Conservation (phyloP, 2,113 vertebrate species). For the Chlorodrepanis virens region DNA sequence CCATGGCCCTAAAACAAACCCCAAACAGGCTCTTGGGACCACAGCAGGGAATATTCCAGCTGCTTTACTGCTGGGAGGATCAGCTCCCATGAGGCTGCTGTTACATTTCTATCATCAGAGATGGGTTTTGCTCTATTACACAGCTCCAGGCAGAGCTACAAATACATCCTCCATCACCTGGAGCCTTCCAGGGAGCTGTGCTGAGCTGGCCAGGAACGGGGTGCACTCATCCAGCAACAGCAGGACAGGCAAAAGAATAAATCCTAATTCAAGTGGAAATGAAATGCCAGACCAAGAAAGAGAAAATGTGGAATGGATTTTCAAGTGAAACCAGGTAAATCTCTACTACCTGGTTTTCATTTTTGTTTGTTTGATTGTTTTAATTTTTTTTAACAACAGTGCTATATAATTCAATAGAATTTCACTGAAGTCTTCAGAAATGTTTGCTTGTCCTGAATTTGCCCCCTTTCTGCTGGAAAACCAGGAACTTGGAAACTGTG, state of each 20-base stretch:
- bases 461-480: not conserved
- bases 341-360: not conserved
- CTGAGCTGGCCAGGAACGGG: fast-evolving
- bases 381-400: fast-evolving
- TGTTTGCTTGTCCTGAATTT: not conserved
- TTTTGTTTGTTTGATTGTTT: not conserved
- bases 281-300: not conserved
- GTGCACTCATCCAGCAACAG: not conserved
- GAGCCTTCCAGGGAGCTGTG: not conserved
- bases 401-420: not conserved
- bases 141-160: conserved; percentile 9
- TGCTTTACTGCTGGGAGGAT: not conserved
- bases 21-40: fast-evolving
- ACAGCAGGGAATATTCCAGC: not conserved
- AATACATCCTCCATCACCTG: not conserved
- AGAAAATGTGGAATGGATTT: not conserved
- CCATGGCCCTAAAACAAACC: not conserved
- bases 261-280: not conserved
- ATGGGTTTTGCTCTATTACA: not conserved
- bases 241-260: not conserved
- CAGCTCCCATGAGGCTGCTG: not conserved
- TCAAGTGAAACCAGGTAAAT: not conserved
- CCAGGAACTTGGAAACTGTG: not conserved
- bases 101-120: not conserved
- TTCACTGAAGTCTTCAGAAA: not conserved